A percentile compares a stretch with the other conserved stretches of the same genome.
phyloP scores from a whole-genome alignment of 2,113 vertebrate genomes.

The Passer domesticus region DNA sequence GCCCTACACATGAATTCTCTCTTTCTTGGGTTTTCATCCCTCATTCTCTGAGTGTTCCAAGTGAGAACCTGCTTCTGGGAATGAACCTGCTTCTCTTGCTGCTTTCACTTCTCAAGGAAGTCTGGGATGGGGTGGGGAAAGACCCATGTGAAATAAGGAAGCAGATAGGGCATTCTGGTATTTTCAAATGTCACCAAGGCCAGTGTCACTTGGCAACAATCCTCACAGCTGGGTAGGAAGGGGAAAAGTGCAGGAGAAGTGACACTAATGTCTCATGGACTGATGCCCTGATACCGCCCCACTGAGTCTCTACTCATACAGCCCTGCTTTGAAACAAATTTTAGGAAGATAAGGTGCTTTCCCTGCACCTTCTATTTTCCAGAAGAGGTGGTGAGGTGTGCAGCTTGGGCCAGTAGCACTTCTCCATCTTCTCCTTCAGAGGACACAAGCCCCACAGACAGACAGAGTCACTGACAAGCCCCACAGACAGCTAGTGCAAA shows the following conservation, averaged over 20 bases:
- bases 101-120: conserved; percentile 24
- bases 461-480: background rate
- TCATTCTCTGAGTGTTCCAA: background rate
- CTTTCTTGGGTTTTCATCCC: background rate
- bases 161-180: background rate
- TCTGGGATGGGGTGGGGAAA: background rate
- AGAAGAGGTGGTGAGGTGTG: background rate
- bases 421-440: background rate
- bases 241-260: background rate
- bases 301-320: background rate
- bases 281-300: background rate
- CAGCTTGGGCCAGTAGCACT: fast-evolving
- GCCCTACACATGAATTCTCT: background rate
- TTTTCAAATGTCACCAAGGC: background rate
- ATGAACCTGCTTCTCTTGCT: background rate
- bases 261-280: background rate
- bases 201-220: background rate
- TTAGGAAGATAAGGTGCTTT: background rate
- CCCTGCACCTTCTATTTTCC: background rate
- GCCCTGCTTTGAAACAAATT: background rate
- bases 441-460: background rate
- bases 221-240: background rate
- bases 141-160: background rate
- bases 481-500: background rate
- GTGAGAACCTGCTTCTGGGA: background rate